Percentiles rank a stretch among this genome's conserved stretches.
These are phyloP conservation scores for Istiophorus platypterus DNA, from an alignment of 2,113 vertebrate genomes.

Conservation along the genomic window DNA sequence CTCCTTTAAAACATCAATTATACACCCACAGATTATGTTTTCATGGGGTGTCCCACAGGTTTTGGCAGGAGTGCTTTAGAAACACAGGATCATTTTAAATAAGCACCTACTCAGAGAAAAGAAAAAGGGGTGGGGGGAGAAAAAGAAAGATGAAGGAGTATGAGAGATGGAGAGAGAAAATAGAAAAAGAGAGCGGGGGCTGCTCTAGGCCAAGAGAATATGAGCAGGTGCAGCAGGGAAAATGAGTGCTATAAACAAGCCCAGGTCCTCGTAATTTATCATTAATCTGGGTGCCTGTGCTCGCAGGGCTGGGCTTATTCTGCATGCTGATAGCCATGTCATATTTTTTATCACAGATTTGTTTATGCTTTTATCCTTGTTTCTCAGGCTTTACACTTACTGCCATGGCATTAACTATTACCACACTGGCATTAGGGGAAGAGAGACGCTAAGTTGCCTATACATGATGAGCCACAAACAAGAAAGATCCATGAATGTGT, in stretches of 20 bases:
- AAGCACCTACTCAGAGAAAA: constrained; percentile 78
- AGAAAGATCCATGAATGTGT: constrained; percentile 61
- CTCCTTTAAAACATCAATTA: constrained; percentile 77
- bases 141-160: constrained; percentile 59
- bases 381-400: constrained; percentile 79
- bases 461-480: constrained; percentile 52
- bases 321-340: constrained; percentile 88
- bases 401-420: constrained; percentile 74
- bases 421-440: constrained; percentile 62
- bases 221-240: constrained; percentile 86
- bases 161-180: constrained; percentile 77
- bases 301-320: constrained; percentile 82
- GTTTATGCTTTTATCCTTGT: constrained; percentile 87
- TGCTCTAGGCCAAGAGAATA: constrained; percentile 85
- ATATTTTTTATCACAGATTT: constrained; percentile 88
- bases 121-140: constrained; percentile 17
- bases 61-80: constrained; percentile 75
- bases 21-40: constrained; percentile 78
- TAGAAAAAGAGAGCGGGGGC: constrained; percentile 73
- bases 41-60: constrained; percentile 80
- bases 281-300: constrained; percentile 84
- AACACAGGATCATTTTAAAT: constrained; percentile 81
- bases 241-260: constrained; percentile 86
- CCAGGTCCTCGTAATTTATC: constrained; percentile 87
- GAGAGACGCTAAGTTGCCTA: constrained; percentile 28